Base-by-base conservation (phyloP, 2,113 vertebrate genomes). In the Lagopus leucura region DNA sequence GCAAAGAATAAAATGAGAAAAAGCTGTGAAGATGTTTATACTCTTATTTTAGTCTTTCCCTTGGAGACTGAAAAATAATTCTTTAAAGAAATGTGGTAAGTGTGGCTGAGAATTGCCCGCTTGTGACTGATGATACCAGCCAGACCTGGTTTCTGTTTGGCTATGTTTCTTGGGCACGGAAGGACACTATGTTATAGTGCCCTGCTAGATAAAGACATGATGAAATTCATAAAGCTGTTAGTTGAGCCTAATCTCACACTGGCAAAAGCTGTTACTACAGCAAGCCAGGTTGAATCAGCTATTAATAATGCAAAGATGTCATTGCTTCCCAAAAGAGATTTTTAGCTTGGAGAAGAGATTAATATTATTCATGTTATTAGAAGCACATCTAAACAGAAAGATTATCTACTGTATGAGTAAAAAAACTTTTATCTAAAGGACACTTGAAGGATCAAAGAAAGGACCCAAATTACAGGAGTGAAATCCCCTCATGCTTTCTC, bases 301-400 rank as follows among this genome's bases (percentile, higher is more conserved):
- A 94, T 97, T 97, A 97, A 97, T 97, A 97, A 92, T 89, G 92
- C 84, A 86, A 96, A 91, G 95, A 95, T 94, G 94, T 86, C 92
- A 89, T 91, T 97, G 82, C 77, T 94, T 83, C 83, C 81, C 88
- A 87, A 82, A 94, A 93, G 90, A 82, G 34, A 85, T 93, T 82
- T 90, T 96, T 90, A 95, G 30, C 10, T 73, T 73, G 36, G 40
- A 89, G 95, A 58, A 91, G 88, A 95, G 60, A 75, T 75, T 78
- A 67, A 28, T 86, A 78, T 74, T 93, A 87, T 94, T 96, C 82
- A 90, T 82, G 50, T 84, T 87, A 80, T 75, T 87, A 89, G 86
- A 87, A 79, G 71, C 74, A 91, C 78, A 82, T n/a, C 0, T 85
- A 48, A 80, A 74, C 38, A 64, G 24, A 14, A 40, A 70, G 40